Percentiles rank a stretch among this genome's conserved stretches.
Evolutionary conservation across 2,113 vertebrate species (phyloP).

Genomic region (Pholis gunnellus): DNA sequence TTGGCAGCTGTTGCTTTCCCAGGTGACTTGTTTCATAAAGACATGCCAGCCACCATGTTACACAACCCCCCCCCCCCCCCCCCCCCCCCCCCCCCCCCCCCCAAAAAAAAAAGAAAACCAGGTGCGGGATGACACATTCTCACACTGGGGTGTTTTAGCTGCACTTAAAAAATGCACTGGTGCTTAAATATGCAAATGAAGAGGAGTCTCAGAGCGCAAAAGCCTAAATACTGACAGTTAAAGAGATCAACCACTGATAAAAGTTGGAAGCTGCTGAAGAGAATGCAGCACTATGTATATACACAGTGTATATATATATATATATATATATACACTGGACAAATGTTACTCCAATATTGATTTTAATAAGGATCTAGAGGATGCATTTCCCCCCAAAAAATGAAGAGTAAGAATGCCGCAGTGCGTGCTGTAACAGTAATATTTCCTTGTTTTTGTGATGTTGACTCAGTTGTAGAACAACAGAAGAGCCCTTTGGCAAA

Average conservation of each 20-base stretch:
- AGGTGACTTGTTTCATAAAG: slow-evolving; percentile 78
- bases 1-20: slow-evolving; percentile 77
- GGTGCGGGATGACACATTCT: slow-evolving; percentile 36
- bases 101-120: neutral
- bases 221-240: slow-evolving; percentile 6
- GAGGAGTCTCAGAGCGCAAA: neutral
- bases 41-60: slow-evolving; percentile 55
- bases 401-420: slow-evolving; percentile 29
- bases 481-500: slow-evolving; percentile 61
- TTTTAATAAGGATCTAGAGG: slow-evolving; percentile 35
- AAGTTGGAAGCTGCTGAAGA: neutral
- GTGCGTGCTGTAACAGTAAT: slow-evolving; percentile 21
- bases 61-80: neutral
- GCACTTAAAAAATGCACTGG: slow-evolving; percentile 15
- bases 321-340: neutral
- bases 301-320: neutral
- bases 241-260: slow-evolving; percentile 16
- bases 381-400: neutral
- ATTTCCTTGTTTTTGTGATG: slow-evolving; percentile 47
- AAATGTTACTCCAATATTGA: slow-evolving; percentile 18
- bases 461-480: slow-evolving; percentile 58
- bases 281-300: neutral
- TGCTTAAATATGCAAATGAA: slow-evolving; percentile 45
- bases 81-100: too few relatives aligned
- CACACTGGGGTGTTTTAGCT: slow-evolving; percentile 27